These are phyloP conservation scores for Drosophila setosimentum DNA, from an alignment of 2,888 invertebrate species.

Conservation along the genomic window DNA sequence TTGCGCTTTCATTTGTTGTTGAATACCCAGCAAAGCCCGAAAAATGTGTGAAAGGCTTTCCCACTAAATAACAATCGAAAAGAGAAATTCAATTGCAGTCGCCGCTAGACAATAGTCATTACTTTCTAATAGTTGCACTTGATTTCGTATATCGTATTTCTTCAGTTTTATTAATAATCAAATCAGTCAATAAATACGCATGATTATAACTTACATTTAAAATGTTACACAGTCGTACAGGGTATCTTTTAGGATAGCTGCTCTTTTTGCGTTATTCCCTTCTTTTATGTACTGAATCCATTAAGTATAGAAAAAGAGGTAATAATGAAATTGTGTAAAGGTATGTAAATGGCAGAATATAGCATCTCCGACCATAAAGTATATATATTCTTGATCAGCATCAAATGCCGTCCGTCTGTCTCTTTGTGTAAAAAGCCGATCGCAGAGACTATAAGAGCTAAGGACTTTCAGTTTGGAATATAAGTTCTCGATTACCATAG, in stretches of 20 bases:
- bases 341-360: neutral
- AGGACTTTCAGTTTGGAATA: neutral
- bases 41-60: neutral
- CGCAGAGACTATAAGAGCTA: neutral
- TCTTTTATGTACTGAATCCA: neutral
- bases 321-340: neutral
- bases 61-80: neutral
- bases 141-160: neutral
- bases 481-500: neutral
- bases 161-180: neutral
- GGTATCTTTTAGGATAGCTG: slow-evolving; percentile 1
- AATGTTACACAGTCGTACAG: neutral
- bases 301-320: neutral
- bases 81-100: neutral
- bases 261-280: neutral
- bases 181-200: neutral
- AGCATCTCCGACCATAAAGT: neutral
- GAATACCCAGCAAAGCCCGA: slow-evolving; percentile 18
- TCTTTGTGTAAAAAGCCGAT: neutral
- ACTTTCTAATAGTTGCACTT: no score
- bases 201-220: neutral
- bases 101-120: neutral
- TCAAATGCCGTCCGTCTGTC: no score
- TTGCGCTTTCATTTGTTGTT: slow-evolving; percentile 9
- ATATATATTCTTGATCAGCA: neutral